These are phyloP conservation scores for Drosophila kepulauana DNA, from an alignment of 1,140 invertebrate species.

Conservation along the genomic window DNA sequence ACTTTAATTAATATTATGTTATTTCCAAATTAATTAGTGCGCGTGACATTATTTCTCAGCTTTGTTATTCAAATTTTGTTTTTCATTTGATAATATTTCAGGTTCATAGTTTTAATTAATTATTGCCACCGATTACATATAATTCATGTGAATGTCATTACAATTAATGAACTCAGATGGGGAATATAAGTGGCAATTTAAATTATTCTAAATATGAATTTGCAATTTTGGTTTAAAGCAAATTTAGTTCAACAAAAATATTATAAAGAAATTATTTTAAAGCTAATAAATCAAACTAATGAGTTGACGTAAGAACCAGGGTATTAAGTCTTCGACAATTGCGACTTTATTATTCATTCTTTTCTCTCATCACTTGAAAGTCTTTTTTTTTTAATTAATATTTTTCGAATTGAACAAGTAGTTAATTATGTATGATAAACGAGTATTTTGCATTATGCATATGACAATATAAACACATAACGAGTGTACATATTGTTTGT, in stretches of 20 bases:
- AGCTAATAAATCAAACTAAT: background rate
- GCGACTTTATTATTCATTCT: background rate
- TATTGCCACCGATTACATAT: background rate
- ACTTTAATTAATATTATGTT: background rate
- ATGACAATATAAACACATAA: slow-evolving; percentile 1
- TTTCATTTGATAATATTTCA: background rate
- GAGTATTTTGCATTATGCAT: slow-evolving; percentile 24
- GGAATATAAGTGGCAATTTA: too few species aligned
- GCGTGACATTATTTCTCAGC: background rate
- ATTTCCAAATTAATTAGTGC: background rate
- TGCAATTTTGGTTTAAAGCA: background rate
- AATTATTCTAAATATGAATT: too few species aligned
- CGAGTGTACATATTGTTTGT: slow-evolving; percentile 8
- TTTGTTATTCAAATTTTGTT: background rate
- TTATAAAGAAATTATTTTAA: background rate
- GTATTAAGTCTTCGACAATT: background rate
- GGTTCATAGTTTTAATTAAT: background rate
- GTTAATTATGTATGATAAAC: slow-evolving; percentile 37
- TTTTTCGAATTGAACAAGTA: slow-evolving; percentile 17
- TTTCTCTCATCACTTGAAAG: background rate
- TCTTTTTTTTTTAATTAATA: slow-evolving; percentile 12
- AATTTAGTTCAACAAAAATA: background rate
- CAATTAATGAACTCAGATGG: background rate
- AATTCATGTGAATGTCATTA: background rate
- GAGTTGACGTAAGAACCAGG: background rate